These are phyloP conservation scores for Porites australiensis DNA, from an alignment of 64 coral and sea anemone genomes.

Conservation along the genomic window DNA sequence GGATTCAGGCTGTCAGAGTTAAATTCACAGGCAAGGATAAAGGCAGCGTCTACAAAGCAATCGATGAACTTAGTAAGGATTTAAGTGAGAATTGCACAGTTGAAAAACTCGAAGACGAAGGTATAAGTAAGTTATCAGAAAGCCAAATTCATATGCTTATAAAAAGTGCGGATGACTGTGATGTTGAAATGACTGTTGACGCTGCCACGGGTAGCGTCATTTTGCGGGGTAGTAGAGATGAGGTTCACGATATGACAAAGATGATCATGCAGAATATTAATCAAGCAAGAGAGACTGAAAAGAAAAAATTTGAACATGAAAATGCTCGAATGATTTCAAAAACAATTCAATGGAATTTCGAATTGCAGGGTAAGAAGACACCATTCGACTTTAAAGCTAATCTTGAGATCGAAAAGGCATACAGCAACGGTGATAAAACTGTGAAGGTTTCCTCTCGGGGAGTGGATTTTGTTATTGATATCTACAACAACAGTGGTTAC, in stretches of 20 bases:
- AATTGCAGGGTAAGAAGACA: neutral
- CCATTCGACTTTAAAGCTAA: neutral
- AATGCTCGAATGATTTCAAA: slow-evolving; percentile 37
- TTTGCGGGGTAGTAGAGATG: slow-evolving; percentile 1
- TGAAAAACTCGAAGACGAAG: slow-evolving; percentile 37
- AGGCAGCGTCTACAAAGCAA: neutral
- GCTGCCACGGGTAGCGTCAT: neutral
- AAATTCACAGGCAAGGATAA: neutral
- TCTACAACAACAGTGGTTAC: neutral
- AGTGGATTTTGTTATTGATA: neutral
- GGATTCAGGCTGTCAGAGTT: neutral
- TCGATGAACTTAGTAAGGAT: neutral
- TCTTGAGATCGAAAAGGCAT: neutral
- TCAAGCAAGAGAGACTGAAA: slow-evolving; percentile 4
- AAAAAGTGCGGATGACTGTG: neutral
- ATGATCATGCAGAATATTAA: neutral
- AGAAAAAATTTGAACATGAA: slow-evolving; percentile 11
- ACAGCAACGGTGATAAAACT: neutral
- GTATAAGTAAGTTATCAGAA: neutral
- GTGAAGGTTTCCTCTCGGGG: neutral
- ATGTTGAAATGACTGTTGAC: slow-evolving; percentile 33
- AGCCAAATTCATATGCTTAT: neutral
- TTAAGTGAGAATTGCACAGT: neutral
- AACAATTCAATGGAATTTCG: slow-evolving; percentile 25
- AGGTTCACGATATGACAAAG: neutral